A percentile compares a stretch with the other conserved stretches of the same genome.
Evolutionary conservation across 2,797 vertebrate genomes (phyloP).

Genomic region (Ambastaia sidthimunki): DNA sequence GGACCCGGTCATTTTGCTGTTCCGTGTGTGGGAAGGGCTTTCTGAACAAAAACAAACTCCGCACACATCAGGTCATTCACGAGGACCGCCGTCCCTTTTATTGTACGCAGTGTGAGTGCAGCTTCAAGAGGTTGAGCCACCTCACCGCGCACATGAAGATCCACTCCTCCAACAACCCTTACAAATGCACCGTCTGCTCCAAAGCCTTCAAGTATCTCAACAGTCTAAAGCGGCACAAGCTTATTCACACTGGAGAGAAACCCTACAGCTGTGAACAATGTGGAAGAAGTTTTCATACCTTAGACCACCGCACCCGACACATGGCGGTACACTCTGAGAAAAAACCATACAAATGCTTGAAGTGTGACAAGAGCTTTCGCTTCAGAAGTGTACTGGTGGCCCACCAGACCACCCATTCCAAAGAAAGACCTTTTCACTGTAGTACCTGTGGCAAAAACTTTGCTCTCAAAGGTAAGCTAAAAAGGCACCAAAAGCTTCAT

Average conservation of each 20-base stretch:
- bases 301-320: slow-evolving; percentile 30
- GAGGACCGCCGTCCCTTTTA: slow-evolving; percentile 20
- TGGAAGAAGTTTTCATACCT: slow-evolving; percentile 13
- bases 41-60: slow-evolving; percentile 2
- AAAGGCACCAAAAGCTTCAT: slow-evolving; percentile 51
- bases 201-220: slow-evolving; percentile 38
- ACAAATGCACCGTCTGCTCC: slow-evolving; percentile 42
- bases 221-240: slow-evolving; percentile 30
- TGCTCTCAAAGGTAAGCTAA: slow-evolving; percentile 51
- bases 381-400: not conserved
- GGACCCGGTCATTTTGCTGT: slow-evolving; percentile 19
- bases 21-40: slow-evolving; percentile 40
- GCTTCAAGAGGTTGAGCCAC: slow-evolving; percentile 40
- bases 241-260: slow-evolving; percentile 44
- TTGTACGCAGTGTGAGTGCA: slow-evolving; percentile 39
- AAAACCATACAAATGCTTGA: slow-evolving; percentile 29
- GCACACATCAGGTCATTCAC: slow-evolving; percentile 28
- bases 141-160: slow-evolving; percentile 34
- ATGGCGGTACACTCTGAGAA: slow-evolving; percentile 11
- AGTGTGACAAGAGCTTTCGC: slow-evolving; percentile 31
- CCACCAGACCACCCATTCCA: slow-evolving; percentile 27
- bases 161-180: slow-evolving; percentile 29
- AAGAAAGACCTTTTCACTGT: slow-evolving; percentile 37
- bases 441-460: slow-evolving; percentile 42
- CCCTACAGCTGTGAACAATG: slow-evolving; percentile 44